phyloP scores from a whole-genome alignment of 2,113 vertebrate genomes.

The Noctilio leporinus region DNA sequence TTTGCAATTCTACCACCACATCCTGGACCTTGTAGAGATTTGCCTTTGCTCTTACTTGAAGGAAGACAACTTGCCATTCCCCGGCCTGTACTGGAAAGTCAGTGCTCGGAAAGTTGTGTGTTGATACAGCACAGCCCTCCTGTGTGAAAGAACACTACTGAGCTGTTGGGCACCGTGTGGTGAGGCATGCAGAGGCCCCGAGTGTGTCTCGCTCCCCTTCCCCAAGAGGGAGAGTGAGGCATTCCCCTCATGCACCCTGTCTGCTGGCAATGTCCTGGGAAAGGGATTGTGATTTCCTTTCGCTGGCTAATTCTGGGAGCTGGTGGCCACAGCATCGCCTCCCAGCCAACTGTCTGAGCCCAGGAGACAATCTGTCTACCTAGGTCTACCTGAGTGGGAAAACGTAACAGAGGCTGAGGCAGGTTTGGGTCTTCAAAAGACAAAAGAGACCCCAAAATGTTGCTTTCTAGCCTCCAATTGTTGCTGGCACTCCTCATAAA shows the following conservation, averaged over 20 bases:
- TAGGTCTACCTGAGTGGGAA: neutral
- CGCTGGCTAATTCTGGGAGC: neutral
- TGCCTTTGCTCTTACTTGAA: neutral
- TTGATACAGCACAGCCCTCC: neutral
- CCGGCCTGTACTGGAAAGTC: neutral
- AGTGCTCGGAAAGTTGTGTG: neutral
- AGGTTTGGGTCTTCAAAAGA: neutral
- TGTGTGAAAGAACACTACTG: neutral
- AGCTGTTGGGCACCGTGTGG: neutral
- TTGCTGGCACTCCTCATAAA: neutral
- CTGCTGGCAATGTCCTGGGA: neutral
- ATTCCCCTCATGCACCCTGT: fast-evolving
- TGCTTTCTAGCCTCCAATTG: neutral
- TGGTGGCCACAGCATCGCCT: neutral
- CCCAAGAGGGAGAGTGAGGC: neutral
- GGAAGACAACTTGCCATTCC: neutral
- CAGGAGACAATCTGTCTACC: neutral
- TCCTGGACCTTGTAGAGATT: neutral
- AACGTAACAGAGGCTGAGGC: fast-evolving
- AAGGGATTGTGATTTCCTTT: neutral
- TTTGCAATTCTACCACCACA: neutral
- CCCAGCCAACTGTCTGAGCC: neutral
- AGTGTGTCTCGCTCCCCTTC: neutral
- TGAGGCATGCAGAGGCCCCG: neutral
- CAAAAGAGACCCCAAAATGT: neutral